Base-by-base conservation (phyloP, 2,888 invertebrate species). In the Chymomyza procnemis region DNA sequence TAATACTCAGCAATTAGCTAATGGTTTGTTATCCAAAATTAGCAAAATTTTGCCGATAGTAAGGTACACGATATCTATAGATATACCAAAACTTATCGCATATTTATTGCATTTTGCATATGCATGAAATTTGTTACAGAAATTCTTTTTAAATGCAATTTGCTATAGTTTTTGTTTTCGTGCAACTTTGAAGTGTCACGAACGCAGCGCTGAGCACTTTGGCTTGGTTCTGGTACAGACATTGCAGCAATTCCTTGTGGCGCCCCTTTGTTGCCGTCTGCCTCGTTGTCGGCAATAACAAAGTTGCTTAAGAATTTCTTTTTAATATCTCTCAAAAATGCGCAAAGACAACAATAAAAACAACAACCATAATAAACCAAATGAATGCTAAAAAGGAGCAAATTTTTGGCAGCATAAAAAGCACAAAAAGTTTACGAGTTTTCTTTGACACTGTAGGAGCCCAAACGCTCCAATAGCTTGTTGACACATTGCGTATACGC, bases 131-230 rank as follows among this genome's bases (percentile, higher is more conserved):
- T 54, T 19, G 5, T 19, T 66, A 74, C 61, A 64, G 48, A 41
- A 41, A 41, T 67, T 66, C n/a, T 64, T 85, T 78, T 80, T 75
- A 82, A 75, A 85, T 85, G 85, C 78, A 82, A 80, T 85, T 85
- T 82, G 80, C 69, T 70, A 69, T 66, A 81, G 67, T 80, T 75
- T 62, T 30, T 57, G 26, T 62, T 62, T 71, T 56, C 48, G 64
- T 60, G 73, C 73, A 74, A 78, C 78, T 85, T 85, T 82, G 78
- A 79, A 69, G 58, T 78, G 70, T 74, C 80, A 76, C 71, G 74
- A 71, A 73, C 70, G 63, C 61, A 65, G 50, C 16, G 57, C 56
- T 41, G 34, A 1, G 34, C 12, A 12, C 12, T 41, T 3, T 41
- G 12, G 9, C 12, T 9, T 41, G 34, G 12, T 41, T 12, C 12